A percentile compares a stretch with the other conserved stretches of the same genome.
Conservation (phyloP, 2,113 vertebrate genomes). For the Lanius collurio region DNA sequence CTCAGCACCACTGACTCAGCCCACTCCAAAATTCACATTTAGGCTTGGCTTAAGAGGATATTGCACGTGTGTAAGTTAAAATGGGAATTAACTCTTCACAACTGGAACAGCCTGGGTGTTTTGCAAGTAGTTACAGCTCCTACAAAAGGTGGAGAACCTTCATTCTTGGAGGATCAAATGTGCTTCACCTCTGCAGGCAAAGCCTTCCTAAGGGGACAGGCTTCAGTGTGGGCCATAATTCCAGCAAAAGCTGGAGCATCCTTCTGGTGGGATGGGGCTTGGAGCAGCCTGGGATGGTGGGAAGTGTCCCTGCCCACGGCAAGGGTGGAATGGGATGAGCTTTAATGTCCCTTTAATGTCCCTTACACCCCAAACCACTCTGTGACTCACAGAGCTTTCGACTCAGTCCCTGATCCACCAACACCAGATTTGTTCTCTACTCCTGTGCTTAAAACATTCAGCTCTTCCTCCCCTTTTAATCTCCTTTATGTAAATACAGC, state of each 20-base stretch:
- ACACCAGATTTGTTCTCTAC: not conserved
- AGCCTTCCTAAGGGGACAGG: not conserved
- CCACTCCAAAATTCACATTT: not conserved
- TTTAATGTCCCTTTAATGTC: no score
- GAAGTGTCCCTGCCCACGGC: not conserved
- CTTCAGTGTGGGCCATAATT: accelerated
- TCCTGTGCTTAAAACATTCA: not conserved
- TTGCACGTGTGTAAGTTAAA: not conserved
- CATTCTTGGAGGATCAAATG: not conserved
- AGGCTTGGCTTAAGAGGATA: not conserved
- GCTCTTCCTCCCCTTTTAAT: not conserved
- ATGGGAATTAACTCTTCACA: not conserved
- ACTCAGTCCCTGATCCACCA: not conserved
- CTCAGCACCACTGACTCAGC: not conserved
- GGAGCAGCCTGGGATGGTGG: not conserved
- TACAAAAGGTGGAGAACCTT: no score
- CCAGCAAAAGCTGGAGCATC: not conserved
- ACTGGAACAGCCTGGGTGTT: not conserved
- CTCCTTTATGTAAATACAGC: not conserved
- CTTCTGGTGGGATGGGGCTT: not conserved
- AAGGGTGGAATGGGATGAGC: not conserved
- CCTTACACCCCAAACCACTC: not conserved
- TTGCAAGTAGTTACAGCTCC: not conserved
- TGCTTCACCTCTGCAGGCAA: not conserved
- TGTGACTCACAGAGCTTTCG: not conserved